These are phyloP conservation scores for Metridium senile DNA, from an alignment of 92 coral and sea anemone genomes.

Conservation along the genomic window DNA sequence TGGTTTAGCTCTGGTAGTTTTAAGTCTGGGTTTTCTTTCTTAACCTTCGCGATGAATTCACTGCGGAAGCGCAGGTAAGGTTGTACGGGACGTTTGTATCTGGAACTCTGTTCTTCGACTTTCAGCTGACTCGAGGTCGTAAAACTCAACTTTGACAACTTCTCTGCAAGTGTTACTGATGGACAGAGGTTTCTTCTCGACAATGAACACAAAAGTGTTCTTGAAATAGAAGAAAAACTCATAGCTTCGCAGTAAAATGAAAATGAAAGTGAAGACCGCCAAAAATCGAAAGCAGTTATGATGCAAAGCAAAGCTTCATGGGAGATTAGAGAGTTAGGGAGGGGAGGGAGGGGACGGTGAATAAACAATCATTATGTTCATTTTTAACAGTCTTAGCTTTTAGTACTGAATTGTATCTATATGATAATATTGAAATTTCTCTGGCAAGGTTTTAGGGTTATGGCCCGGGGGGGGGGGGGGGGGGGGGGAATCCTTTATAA, in stretches of 20 bases:
- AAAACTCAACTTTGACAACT: conserved; percentile 23
- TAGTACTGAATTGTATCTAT: too few relatives aligned
- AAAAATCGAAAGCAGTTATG: conserved; percentile 22
- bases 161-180: conserved; percentile 12
- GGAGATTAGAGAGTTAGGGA: conserved; percentile 1
- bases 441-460: too few relatives aligned
- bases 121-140: conserved; percentile 22
- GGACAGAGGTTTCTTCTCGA: neutral
- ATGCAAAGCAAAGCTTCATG: conserved; percentile 12
- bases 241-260: conserved; percentile 7
- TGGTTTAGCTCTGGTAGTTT: conserved; percentile 35
- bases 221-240: conserved; percentile 25
- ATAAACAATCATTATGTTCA: neutral
- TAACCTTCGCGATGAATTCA: conserved; percentile 25
- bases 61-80: conserved; percentile 40
- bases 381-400: too few relatives aligned
- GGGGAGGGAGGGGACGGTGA: conserved; percentile 22
- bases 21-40: conserved; percentile 32
- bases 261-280: conserved; percentile 42
- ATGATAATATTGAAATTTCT: too few relatives aligned
- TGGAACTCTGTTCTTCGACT: conserved; percentile 1
- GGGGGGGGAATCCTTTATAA: too few relatives aligned
- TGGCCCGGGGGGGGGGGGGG: too few relatives aligned
- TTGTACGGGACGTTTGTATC: conserved; percentile 52
- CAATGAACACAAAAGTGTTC: conserved; percentile 20